phyloP scores from a whole-genome alignment of 1,140 invertebrate genomes.

The Melanaphis sacchari region DNA sequence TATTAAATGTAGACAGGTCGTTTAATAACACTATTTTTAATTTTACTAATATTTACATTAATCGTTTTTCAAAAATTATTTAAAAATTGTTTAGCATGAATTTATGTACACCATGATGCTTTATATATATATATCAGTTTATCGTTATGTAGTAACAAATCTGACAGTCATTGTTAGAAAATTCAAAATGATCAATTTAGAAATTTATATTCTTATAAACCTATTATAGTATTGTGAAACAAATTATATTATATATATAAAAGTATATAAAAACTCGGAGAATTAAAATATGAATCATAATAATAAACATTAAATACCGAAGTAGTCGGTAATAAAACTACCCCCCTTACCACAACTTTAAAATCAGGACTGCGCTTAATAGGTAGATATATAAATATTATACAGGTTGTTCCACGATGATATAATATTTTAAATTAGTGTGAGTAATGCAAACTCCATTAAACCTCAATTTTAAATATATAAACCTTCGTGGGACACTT shows the following conservation, averaged over 20 bases:
- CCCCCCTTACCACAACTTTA: background rate
- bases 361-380: background rate
- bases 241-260: background rate
- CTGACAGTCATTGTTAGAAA: too few species aligned
- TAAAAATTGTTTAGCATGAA: background rate
- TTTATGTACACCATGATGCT: too few species aligned
- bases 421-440: too few species aligned
- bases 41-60: background rate
- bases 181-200: background rate
- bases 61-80: background rate
- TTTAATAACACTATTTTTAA: background rate
- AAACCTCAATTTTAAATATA: too few species aligned
- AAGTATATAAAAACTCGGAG: background rate
- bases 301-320: background rate
- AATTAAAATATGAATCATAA: background rate
- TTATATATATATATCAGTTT: too few species aligned
- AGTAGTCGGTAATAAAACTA: background rate
- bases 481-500: background rate
- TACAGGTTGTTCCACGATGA: too few species aligned
- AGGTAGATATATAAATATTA: too few species aligned
- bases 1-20: background rate
- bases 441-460: too few species aligned
- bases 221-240: background rate
- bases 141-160: too few species aligned
- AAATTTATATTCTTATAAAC: background rate